phyloP scores from a whole-genome alignment of 1,140 invertebrate species.

The Harpegnathos saltator region DNA sequence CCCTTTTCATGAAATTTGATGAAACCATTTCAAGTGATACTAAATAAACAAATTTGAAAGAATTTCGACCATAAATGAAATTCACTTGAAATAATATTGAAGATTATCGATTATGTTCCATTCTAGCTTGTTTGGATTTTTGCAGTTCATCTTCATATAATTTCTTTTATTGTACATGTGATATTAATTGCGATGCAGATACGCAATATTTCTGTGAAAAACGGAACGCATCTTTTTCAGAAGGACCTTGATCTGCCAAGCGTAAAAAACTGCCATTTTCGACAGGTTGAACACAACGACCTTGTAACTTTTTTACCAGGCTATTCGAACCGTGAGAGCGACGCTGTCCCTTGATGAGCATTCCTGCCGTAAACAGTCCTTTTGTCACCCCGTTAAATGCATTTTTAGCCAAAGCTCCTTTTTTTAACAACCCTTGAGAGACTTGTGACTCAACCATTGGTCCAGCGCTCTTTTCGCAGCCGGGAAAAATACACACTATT shows the following conservation, averaged over 20 bases:
- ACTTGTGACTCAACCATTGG: conserved; percentile 37
- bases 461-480: conserved; percentile 15
- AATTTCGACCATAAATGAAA: no score
- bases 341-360: conserved; percentile 64
- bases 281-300: conserved; percentile 49
- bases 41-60: no score
- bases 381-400: conserved; percentile 80
- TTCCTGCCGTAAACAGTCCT: conserved; percentile 77
- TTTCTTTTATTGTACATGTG: no score
- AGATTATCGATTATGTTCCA: no score
- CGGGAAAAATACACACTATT: conserved; percentile 80
- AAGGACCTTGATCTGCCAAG: not conserved
- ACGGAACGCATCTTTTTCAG: not conserved
- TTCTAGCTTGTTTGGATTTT: no score
- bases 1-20: no score
- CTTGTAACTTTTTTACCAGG: conserved; percentile 57
- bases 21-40: no score
- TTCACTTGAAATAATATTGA: no score
- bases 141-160: no score
- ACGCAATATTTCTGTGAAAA: not conserved
- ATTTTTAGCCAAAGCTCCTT: conserved; percentile 75
- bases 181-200: no score
- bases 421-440: conserved; percentile 83
- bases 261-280: conserved; percentile 27
- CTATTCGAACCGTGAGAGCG: conserved; percentile 16